These are phyloP conservation scores for Megaustenia siamemsis DNA, from an alignment of 2,888 invertebrate genomes.

Conservation along the genomic window DNA sequence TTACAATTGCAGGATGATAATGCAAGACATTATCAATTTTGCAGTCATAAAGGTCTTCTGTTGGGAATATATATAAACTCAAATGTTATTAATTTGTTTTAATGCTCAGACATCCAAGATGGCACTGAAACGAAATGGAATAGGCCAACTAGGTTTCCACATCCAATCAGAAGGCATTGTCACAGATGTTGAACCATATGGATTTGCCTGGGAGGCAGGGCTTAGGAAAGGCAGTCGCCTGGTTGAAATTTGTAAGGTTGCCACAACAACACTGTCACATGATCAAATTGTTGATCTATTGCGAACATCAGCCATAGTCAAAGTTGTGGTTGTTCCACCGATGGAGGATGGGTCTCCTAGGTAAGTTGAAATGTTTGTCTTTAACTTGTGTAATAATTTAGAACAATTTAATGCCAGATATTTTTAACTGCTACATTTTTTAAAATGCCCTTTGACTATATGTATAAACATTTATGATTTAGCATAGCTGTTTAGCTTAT, in stretches of 20 bases:
- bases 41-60: too few species aligned
- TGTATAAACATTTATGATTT: too few species aligned
- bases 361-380: conserved; percentile 52
- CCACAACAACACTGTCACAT: conserved; percentile 92
- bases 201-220: conserved; percentile 86
- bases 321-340: conserved; percentile 90
- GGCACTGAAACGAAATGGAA: conserved; percentile 88
- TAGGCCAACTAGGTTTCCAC: conserved; percentile 89
- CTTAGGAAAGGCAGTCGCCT: conserved; percentile 92
- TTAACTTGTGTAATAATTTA: too few species aligned
- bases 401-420: too few species aligned
- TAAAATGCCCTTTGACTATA: too few species aligned
- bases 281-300: conserved; percentile 95
- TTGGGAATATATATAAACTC: too few species aligned
- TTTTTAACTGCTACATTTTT: too few species aligned
- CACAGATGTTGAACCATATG: conserved; percentile 90
- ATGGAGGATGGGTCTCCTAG: conserved; percentile 86
- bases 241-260: conserved; percentile 94
- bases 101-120: conserved; percentile 89
- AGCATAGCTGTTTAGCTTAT: too few species aligned
- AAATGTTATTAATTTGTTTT: too few species aligned
- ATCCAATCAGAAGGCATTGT: conserved; percentile 96
- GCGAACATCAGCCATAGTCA: conserved; percentile 92
- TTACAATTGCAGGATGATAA: too few species aligned
- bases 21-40: too few species aligned